A percentile compares a stretch with the other conserved stretches of the same genome.
phyloP scores from a whole-genome alignment of 1,140 invertebrate species.

The Neotoxoptera formosana region DNA sequence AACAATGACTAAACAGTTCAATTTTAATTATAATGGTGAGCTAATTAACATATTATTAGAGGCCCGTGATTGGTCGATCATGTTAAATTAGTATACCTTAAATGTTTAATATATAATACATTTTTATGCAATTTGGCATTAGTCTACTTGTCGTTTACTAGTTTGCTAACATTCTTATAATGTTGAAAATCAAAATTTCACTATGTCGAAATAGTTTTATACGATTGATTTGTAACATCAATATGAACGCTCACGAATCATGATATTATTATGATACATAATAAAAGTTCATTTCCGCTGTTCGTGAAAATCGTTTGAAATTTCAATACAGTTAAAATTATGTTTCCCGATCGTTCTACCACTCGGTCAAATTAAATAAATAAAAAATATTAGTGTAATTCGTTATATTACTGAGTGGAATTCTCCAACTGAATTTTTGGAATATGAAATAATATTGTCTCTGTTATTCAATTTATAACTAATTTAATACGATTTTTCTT shows the following conservation, averaged over 20 bases:
- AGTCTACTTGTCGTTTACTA: neutral
- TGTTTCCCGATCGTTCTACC: neutral
- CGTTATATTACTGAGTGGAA: neutral
- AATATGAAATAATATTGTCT: neutral
- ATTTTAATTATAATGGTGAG: neutral
- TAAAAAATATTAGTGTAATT: neutral
- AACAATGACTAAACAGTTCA: neutral
- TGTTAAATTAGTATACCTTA: neutral
- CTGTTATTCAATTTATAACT: neutral
- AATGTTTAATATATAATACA: neutral
- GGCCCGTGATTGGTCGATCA: neutral
- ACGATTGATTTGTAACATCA: neutral
- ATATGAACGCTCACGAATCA: neutral
- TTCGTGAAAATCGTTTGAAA: neutral
- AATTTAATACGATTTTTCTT: neutral
- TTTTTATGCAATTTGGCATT: neutral
- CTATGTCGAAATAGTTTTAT: neutral
- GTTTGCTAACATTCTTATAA: constrained; percentile 36
- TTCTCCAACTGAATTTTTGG: neutral
- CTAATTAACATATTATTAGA: neutral
- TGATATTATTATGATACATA: neutral
- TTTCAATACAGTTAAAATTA: neutral
- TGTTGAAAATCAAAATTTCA: neutral
- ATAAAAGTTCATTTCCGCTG: neutral
- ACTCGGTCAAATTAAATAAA: neutral